Evolutionary conservation across 2,888 invertebrate species (phyloP).

Genomic region (Pemphredon lugubris): DNA sequence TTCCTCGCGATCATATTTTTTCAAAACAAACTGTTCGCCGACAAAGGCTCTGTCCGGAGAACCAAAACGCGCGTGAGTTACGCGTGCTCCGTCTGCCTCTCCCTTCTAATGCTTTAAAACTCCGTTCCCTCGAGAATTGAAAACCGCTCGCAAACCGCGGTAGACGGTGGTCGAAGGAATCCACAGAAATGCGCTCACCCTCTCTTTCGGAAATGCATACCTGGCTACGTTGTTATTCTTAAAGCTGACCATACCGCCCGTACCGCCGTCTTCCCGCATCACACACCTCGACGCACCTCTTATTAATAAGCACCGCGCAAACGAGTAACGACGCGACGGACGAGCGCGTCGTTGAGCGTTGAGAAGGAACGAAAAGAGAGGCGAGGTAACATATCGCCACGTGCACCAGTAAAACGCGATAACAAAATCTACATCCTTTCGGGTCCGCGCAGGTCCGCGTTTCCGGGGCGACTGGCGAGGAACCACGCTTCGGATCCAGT

Average conservation of each 20-base stretch:
- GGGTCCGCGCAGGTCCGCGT: constrained; percentile 68
- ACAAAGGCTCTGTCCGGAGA: no score
- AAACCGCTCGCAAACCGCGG: no score
- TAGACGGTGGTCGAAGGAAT: no score
- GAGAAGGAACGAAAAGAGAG: neutral
- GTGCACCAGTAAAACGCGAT: constrained; percentile 29
- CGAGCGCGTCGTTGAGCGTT: neutral
- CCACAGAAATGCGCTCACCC: no score
- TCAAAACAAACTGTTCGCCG: no score
- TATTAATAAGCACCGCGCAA: no score
- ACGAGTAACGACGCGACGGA: constrained; percentile 4
- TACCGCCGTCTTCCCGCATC: constrained; percentile 6
- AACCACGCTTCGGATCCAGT: constrained; percentile 66
- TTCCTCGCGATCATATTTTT: no score
- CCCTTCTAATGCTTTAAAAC: no score
- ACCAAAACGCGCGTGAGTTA: no score
- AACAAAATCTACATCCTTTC: constrained; percentile 45
- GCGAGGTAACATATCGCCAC: constrained; percentile 38
- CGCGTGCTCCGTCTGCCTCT: no score
- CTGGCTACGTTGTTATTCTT: constrained; percentile 67
- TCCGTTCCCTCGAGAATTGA: no score
- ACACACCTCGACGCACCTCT: neutral
- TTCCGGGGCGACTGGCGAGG: constrained; percentile 72
- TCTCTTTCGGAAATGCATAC: no score
- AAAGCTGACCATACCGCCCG: constrained; percentile 69